phyloP scores from a whole-genome alignment of 2,797 vertebrate species.

The Rhynchonycteris naso region DNA sequence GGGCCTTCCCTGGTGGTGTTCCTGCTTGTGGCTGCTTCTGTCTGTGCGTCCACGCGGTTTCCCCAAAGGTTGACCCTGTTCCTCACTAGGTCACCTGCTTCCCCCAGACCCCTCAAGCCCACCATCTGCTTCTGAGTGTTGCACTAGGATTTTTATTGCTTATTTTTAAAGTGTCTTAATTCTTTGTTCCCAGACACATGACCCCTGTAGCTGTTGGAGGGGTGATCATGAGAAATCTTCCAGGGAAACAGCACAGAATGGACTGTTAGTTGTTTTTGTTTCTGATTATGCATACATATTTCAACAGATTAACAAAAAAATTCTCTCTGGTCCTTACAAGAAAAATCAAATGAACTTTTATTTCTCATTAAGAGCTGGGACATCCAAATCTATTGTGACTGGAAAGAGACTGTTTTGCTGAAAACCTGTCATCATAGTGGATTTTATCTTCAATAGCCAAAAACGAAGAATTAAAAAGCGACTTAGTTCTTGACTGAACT shows the following conservation, averaged over 20 bases:
- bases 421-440: slow-evolving; percentile 37
- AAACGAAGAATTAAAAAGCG: slow-evolving; percentile 46
- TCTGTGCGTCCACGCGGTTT: background rate
- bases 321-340: slow-evolving; percentile 59
- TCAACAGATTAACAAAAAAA: slow-evolving; percentile 70
- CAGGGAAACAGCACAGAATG: slow-evolving; percentile 81
- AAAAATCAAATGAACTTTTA: slow-evolving; percentile 63
- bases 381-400: slow-evolving; percentile 46
- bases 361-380: slow-evolving; percentile 63
- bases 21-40: background rate
- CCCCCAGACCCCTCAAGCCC: background rate
- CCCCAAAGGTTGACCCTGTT: background rate
- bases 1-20: background rate
- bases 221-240: slow-evolving; percentile 64
- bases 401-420: slow-evolving; percentile 68
- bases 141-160: slow-evolving; percentile 79
- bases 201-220: slow-evolving; percentile 72
- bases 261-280: slow-evolving; percentile 71
- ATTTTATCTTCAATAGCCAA: slow-evolving; percentile 62
- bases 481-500: slow-evolving; percentile 42
- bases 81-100: background rate
- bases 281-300: slow-evolving; percentile 59
- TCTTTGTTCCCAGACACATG: slow-evolving; percentile 72
- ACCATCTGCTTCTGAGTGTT: slow-evolving; percentile 63
- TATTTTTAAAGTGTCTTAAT: slow-evolving; percentile 79